Base-by-base conservation (phyloP, 1,140 invertebrate genomes). In the Marisa cornuarietis region DNA sequence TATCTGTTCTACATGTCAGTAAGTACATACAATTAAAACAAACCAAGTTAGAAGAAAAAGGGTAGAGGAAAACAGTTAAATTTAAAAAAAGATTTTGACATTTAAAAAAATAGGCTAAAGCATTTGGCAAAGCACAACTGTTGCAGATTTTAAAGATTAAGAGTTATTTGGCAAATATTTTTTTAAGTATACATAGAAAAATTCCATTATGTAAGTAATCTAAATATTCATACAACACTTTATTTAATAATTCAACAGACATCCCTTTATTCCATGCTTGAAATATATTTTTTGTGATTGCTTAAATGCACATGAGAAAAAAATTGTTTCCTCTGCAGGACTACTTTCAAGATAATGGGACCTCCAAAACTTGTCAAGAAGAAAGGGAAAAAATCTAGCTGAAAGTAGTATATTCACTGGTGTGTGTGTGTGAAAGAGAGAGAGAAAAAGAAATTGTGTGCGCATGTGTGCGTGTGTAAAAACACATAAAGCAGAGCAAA, bases 1-100 rank as follows among this genome's bases (percentile, higher is more conserved):
- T 5, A 98, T 99, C 82, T 99, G 97, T 90, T 97, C 96, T 61
- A 99, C 97, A 65, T 99, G 97, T 90, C 96, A 98, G 96, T 97
- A 93, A 95, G 96, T 94, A 86, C 81, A 81, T 42, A 42, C 5
- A 5, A 42, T 42, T 49, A 26, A 71, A 24, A 42, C 49, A 1
- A 42, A 26, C 3, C 1, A 4, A 22, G 11, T n/a, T n/a, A 42
- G 10, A 49, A 2, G 5, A 31, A 71, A 31, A 4, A 26, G 1
- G 0, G 69, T 49, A 49, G 24, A 13, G 20, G 26, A 42, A 42
- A 42, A 49, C 2, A 71, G 11, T 10, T 22, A 24, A 22, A n/a
- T 22, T 54, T n/a, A 24, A 54, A n/a, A 20, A 3, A 54, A 10
- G n/a, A 54, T 7, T 8, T 31, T 74, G 8, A 31, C 10, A n/a